These are phyloP conservation scores for Hyles lineata DNA, from an alignment of 2,888 invertebrate genomes.

Conservation along the genomic window DNA sequence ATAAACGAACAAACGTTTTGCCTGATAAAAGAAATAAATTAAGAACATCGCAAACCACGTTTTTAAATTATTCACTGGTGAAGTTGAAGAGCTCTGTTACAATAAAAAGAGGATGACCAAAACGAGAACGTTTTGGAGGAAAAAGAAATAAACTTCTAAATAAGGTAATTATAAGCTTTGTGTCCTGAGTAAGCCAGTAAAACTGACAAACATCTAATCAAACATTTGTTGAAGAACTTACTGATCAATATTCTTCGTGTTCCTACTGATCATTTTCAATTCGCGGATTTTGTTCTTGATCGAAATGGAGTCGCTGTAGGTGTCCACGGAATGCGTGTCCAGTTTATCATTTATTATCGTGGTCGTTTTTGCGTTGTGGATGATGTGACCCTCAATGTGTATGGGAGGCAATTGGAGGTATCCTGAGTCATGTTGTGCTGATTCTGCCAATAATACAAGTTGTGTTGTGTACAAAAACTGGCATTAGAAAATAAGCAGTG, in stretches of 20 bases:
- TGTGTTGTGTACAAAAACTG: not conserved
- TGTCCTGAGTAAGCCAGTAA: too few relatives aligned
- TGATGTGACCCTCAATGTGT: slow-evolving; percentile 53
- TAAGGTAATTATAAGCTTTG: too few relatives aligned
- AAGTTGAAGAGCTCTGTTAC: too few relatives aligned
- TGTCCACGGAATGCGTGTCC: slow-evolving; percentile 26
- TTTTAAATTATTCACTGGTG: too few relatives aligned
- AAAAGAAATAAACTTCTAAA: too few relatives aligned
- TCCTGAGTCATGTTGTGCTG: slow-evolving; percentile 33
- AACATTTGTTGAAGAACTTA: not conserved
- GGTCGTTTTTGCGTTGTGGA: slow-evolving; percentile 40
- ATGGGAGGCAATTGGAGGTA: slow-evolving; percentile 67
- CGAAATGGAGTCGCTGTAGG: slow-evolving; percentile 54
- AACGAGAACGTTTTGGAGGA: too few relatives aligned
- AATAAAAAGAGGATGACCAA: too few relatives aligned
- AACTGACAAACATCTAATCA: too few relatives aligned
- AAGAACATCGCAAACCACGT: too few relatives aligned
- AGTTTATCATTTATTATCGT: slow-evolving; percentile 7
- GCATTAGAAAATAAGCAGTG: not conserved
- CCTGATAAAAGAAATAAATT: too few relatives aligned
- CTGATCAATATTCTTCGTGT: not conserved
- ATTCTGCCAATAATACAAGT: slow-evolving; percentile 39
- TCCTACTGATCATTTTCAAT: slow-evolving; percentile 55
- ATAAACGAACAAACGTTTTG: too few relatives aligned
- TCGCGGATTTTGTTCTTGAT: slow-evolving; percentile 70